phyloP scores from a whole-genome alignment of 37 sponge, comb jelly and placozoan genomes.

The Halisarca cf. caerulea region DNA sequence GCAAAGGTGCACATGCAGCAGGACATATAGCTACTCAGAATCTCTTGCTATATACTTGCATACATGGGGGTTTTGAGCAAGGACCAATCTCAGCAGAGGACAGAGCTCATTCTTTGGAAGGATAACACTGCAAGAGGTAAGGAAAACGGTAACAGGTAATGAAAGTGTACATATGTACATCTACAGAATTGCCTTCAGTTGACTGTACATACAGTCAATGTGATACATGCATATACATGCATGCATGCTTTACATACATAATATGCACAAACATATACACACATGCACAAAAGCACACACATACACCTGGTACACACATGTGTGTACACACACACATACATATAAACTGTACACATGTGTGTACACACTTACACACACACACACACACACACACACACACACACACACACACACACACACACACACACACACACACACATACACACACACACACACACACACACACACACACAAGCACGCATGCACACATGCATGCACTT shows the following conservation, averaged over 20 bases:
- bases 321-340: too few species aligned
- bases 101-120: not conserved
- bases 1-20: too few species aligned
- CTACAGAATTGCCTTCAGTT: too few species aligned
- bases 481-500: not conserved
- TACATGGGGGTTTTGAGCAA: too few species aligned
- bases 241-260: not conserved
- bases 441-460: conserved; percentile 23
- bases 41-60: too few species aligned
- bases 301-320: too few species aligned
- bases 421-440: conserved; percentile 21
- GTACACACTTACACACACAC: conserved; percentile 24
- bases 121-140: not conserved
- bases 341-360: not conserved
- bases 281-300: not conserved
- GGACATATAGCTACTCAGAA: too few species aligned
- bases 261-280: not conserved
- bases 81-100: not conserved
- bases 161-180: not conserved
- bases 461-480: not conserved
- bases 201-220: not conserved
- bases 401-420: conserved; percentile 20
- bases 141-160: too few species aligned
- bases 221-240: not conserved
- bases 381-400: conserved; percentile 9